phyloP scores from a whole-genome alignment of 2,888 invertebrate genomes.

The Harpagoxenus sublaevis region DNA sequence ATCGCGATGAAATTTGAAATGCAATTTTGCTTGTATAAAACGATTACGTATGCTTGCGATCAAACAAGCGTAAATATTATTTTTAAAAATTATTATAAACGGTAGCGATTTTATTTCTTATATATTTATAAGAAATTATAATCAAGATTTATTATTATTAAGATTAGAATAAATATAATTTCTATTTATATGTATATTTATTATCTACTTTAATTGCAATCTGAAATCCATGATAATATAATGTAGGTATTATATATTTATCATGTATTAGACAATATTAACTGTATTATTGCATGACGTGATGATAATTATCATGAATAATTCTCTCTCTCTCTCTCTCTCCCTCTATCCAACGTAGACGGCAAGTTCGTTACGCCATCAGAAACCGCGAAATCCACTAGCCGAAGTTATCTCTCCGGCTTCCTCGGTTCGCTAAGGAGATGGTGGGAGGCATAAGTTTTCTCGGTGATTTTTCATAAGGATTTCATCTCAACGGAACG shows the following conservation, averaged over 20 bases:
- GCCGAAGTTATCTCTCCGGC: conserved; percentile 42
- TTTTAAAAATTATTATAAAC: conserved; percentile 3
- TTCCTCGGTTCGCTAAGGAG: conserved; percentile 18
- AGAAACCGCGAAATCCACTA: conserved; percentile 14
- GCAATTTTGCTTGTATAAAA: conserved; percentile 19
- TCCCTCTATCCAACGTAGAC: not conserved
- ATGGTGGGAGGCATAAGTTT: conserved; percentile 40
- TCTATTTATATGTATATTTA: not conserved
- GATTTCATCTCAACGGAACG: conserved; percentile 66
- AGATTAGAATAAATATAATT: not conserved
- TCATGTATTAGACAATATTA: not conserved
- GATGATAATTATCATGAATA: not conserved
- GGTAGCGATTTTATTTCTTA: not conserved
- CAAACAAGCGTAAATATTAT: not conserved
- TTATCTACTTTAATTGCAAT: not conserved
- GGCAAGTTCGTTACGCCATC: conserved; percentile 25
- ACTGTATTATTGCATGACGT: not conserved
- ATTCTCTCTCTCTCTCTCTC: not conserved
- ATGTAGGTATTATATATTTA: not conserved
- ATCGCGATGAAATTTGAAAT: conserved; percentile 43
- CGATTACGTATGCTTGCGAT: conserved; percentile 13
- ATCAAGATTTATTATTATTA: not conserved
- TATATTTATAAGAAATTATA: not conserved
- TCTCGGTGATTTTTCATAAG: conserved; percentile 71
- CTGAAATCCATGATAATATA: not conserved